Evolutionary conservation across 2,113 vertebrate genomes (phyloP).

Genomic region (Willisornis vidua): DNA sequence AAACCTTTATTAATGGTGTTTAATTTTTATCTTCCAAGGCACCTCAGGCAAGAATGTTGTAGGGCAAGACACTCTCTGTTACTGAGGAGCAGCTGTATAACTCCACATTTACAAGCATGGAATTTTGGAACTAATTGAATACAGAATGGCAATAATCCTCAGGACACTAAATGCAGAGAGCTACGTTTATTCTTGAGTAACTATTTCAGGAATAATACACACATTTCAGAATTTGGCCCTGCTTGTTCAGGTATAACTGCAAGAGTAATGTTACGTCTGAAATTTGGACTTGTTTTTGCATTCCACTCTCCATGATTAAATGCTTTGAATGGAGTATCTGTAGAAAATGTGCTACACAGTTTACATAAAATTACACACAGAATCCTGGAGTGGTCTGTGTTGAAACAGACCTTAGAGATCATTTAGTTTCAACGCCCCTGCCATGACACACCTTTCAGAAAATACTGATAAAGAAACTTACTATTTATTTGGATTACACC

Average conservation of each 20-base stretch:
- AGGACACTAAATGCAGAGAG: not conserved
- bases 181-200: not conserved
- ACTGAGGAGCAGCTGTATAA: not conserved
- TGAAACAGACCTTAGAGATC: not conserved
- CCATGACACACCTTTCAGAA: not conserved
- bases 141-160: not conserved
- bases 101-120: not conserved
- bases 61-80: not conserved
- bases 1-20: not conserved
- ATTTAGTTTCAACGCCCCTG: fast-evolving
- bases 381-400: not conserved
- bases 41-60: not conserved
- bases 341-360: not conserved
- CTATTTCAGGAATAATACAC: not conserved
- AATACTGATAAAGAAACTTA: not conserved
- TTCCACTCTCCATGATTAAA: not conserved
- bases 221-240: not conserved
- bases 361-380: not conserved
- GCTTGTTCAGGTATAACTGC: not conserved
- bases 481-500: not conserved
- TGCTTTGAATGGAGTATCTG: not conserved
- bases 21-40: not conserved
- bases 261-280: not conserved
- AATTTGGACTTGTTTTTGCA: not conserved
- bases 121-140: not conserved